These are phyloP conservation scores for Manacus vitellinus DNA, from an alignment of 2,113 vertebrate species.

Conservation along the genomic window DNA sequence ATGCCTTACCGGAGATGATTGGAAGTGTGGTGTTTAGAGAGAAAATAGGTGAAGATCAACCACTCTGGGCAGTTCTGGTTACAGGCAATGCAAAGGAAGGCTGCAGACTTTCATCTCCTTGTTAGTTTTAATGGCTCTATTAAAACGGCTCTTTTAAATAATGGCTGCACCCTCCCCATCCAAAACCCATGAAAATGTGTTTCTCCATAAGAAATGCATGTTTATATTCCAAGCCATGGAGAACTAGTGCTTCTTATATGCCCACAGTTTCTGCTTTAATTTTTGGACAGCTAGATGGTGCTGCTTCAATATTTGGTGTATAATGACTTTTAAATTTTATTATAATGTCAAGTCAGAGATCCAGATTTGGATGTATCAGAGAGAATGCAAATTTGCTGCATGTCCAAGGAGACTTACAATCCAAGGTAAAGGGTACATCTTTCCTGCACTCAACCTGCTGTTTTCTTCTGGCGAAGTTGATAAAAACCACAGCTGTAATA, in stretches of 20 bases:
- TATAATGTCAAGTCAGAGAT: neutral
- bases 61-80: neutral
- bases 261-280: neutral
- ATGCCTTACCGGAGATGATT: neutral
- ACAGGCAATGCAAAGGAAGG: neutral
- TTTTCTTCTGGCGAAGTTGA: neutral
- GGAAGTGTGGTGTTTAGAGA: neutral
- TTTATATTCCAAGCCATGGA: neutral
- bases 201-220: neutral
- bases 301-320: neutral
- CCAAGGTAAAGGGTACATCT: neutral
- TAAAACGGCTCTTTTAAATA: neutral
- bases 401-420: neutral
- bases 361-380: neutral
- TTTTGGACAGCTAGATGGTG: slow-evolving; percentile 34
- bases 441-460: neutral
- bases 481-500: neutral
- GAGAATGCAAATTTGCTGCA: neutral
- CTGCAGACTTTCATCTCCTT: neutral
- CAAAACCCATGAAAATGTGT: neutral
- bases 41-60: neutral
- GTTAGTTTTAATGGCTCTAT: neutral
- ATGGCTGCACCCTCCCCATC: neutral
- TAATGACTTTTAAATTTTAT: neutral
- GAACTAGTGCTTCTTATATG: neutral